These are phyloP conservation scores for Proisotoma minuta DNA, from an alignment of 2,888 invertebrate genomes.

Conservation along the genomic window DNA sequence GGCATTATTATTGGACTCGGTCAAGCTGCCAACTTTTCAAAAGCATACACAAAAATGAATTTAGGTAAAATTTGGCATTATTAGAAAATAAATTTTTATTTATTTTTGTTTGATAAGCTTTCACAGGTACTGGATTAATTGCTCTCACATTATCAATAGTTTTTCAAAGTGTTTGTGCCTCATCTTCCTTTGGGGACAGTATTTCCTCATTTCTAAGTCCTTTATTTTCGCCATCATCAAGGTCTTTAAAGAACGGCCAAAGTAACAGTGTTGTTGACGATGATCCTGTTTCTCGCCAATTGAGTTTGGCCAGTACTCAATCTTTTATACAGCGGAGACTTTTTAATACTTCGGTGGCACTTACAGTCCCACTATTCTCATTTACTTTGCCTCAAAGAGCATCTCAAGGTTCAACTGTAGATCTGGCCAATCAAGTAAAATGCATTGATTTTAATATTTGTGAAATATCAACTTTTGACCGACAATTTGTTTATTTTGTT, in stretches of 20 bases:
- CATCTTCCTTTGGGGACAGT: not conserved
- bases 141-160: not conserved
- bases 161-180: not conserved
- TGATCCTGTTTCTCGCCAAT: constrained; percentile 7
- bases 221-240: not conserved
- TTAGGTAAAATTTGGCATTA: no score
- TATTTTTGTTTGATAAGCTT: no score
- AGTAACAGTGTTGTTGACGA: constrained; percentile 9
- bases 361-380: constrained; percentile 44
- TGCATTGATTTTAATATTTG: not conserved
- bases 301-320: constrained; percentile 24
- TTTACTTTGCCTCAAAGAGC: constrained; percentile 43
- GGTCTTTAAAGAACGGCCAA: no score
- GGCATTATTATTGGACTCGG: no score
- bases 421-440: constrained; percentile 44
- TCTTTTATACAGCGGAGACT: constrained; percentile 38
- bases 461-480: not conserved
- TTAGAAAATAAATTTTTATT: no score
- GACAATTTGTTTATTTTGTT: constrained; percentile 6
- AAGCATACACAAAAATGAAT: no score
- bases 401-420: constrained; percentile 41
- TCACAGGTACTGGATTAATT: no score
- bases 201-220: not conserved
- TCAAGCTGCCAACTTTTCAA: no score
- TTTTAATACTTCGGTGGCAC: constrained; percentile 45